These are phyloP conservation scores for Zaprionus obscuricornis DNA, from an alignment of 2,888 invertebrate species.

Conservation along the genomic window DNA sequence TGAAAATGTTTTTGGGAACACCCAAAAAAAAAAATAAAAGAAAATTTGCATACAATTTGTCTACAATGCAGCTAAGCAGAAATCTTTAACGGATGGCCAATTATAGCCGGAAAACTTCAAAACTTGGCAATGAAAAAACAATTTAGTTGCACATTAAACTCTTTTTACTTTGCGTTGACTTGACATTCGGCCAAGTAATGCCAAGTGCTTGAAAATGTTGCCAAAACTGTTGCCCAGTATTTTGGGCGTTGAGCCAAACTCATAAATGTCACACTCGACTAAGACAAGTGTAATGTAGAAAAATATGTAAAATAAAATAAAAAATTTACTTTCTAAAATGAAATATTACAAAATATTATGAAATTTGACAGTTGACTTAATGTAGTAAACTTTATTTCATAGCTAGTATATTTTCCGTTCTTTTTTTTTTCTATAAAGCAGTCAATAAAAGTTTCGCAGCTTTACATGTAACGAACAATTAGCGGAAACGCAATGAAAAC, in stretches of 20 bases:
- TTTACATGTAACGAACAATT: conserved; percentile 51
- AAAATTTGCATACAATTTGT: conserved; percentile 7
- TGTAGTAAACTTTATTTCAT: too few relatives aligned
- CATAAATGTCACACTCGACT: conserved; percentile 45
- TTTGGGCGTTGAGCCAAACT: conserved; percentile 24
- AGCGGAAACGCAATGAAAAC: conserved; percentile 47
- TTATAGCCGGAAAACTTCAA: conserved; percentile 20
- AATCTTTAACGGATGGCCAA: conserved; percentile 31
- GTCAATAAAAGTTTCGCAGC: conserved; percentile 12
- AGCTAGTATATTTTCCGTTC: too few relatives aligned
- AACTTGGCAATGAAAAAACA: conserved; percentile 47
- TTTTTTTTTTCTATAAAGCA: conserved; percentile 5
- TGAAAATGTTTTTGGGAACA: too few relatives aligned
- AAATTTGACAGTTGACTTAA: too few relatives aligned
- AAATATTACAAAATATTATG: too few relatives aligned
- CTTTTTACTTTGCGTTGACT: conserved; percentile 32
- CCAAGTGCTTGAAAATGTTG: conserved; percentile 19
- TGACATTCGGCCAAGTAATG: conserved; percentile 52
- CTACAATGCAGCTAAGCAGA: too few relatives aligned
- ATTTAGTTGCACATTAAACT: conserved; percentile 52
- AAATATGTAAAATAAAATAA: too few relatives aligned
- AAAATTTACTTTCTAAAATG: too few relatives aligned
- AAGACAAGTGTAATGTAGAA: conserved; percentile 9
- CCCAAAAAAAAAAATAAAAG: too few relatives aligned
- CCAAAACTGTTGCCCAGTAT: conserved; percentile 45